Percentiles rank a stretch among this genome's conserved stretches.
These are phyloP conservation scores for Euclidia mi DNA, from an alignment of 2,888 invertebrate species.

Conservation along the genomic window DNA sequence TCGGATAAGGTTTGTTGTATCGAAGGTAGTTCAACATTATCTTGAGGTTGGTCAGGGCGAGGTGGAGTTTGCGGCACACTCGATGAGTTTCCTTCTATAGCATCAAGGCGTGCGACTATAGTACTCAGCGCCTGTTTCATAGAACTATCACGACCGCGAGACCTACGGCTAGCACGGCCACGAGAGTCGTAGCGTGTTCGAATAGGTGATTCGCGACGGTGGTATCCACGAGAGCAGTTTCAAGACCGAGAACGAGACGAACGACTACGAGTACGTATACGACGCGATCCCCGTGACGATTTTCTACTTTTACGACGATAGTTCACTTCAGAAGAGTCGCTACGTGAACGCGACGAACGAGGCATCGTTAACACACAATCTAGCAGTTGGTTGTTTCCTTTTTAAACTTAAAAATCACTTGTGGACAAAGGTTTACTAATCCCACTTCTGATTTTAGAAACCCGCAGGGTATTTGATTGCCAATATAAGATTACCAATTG, in stretches of 20 bases:
- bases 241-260: not conserved
- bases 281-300: not conserved
- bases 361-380: not conserved
- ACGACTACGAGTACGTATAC: not conserved
- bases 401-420: not conserved
- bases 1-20: not conserved
- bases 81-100: not conserved
- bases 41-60: not conserved
- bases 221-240: too few species aligned
- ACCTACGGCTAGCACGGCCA: not conserved
- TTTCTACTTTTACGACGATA: not conserved
- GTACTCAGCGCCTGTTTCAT: not conserved
- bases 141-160: not conserved
- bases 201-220: not conserved
- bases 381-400: not conserved
- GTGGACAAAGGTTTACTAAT: not conserved
- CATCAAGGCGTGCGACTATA: slow-evolving; percentile 1
- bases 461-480: too few species aligned
- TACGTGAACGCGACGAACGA: not conserved
- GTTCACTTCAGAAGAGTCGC: not conserved
- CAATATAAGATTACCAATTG: too few species aligned
- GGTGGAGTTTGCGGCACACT: slow-evolving; percentile 1
- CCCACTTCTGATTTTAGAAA: too few species aligned
- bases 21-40: not conserved
- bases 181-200: not conserved